Conservation (phyloP, 2,113 vertebrate genomes). For the Heteronetta atricapilla region DNA sequence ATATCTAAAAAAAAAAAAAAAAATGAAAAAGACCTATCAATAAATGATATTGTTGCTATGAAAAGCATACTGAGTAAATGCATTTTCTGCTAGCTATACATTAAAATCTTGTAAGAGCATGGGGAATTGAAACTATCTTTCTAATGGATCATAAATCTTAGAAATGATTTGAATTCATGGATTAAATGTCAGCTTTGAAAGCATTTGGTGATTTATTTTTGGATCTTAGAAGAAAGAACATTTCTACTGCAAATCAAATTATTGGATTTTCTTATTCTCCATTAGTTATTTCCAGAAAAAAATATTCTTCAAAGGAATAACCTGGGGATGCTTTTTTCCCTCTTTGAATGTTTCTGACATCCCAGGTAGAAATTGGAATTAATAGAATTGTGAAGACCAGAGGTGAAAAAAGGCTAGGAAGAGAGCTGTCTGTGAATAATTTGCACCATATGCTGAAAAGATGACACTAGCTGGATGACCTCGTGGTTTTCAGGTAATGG, state of each 20-base stretch:
- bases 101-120: constrained; percentile 70
- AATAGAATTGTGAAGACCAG: not conserved
- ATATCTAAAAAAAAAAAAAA: not conserved
- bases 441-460: not conserved
- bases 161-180: constrained; percentile 79
- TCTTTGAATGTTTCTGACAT: constrained; percentile 14
- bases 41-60: constrained; percentile 72
- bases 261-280: constrained; percentile 73
- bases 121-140: constrained; percentile 78
- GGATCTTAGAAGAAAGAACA: constrained; percentile 71
- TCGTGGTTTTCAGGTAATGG: not conserved
- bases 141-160: constrained; percentile 76
- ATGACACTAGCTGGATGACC: not conserved
- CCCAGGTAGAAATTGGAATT: constrained; percentile 15
- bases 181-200: constrained; percentile 77
- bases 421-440: not conserved
- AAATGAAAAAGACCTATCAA: constrained; percentile 55
- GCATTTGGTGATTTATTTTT: constrained; percentile 76
- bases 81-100: constrained; percentile 64
- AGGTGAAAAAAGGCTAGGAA: not conserved
- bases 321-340: not conserved
- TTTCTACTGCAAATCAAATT: constrained; percentile 73
- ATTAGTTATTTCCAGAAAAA: constrained; percentile 67
- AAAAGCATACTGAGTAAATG: constrained; percentile 57
- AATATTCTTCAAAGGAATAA: constrained; percentile 60